These are phyloP conservation scores for Aradophagus sp. DNA, from an alignment of 1,140 invertebrate species.

Conservation along the genomic window DNA sequence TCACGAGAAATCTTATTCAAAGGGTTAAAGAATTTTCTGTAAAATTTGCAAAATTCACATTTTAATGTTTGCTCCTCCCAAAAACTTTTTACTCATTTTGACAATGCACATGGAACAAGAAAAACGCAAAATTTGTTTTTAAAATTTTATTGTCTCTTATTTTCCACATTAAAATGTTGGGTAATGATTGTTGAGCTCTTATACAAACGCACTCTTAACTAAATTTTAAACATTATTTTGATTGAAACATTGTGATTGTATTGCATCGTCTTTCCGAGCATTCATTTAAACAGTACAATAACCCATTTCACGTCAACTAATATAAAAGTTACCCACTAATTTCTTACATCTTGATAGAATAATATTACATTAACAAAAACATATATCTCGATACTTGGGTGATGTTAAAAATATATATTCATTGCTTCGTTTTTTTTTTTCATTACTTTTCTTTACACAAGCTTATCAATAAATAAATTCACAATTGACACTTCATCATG, in stretches of 20 bases:
- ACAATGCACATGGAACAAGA: no score
- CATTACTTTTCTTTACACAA: conserved; percentile 25
- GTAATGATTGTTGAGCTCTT: conserved; percentile 14
- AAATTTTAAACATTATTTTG: conserved; percentile 29
- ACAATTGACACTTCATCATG: conserved; percentile 17
- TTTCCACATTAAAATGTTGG: conserved; percentile 19
- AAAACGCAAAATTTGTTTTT: conserved; percentile 5
- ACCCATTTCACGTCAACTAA: conserved; percentile 36
- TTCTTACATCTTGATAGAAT: conserved; percentile 11
- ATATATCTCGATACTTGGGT: conserved; percentile 9
- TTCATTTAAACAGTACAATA: conserved; percentile 18
- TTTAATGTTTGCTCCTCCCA: no score
- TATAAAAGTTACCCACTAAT: conserved; percentile 10
- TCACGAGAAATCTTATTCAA: background rate
- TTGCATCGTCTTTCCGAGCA: background rate
- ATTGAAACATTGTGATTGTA: conserved; percentile 17
- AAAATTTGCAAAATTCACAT: no score
- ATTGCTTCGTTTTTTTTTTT: no score
- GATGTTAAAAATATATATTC: conserved; percentile 28
- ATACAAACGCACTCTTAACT: conserved; percentile 14
- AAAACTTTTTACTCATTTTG: no score
- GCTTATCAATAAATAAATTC: conserved; percentile 31
- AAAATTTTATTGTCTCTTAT: conserved; percentile 32
- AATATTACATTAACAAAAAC: conserved; percentile 30
- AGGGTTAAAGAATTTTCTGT: background rate